Percentiles rank a stretch among this genome's conserved stretches.
Evolutionary conservation across 2,797 vertebrate genomes (phyloP).

Genomic region (Gambelia wislizenii): DNA sequence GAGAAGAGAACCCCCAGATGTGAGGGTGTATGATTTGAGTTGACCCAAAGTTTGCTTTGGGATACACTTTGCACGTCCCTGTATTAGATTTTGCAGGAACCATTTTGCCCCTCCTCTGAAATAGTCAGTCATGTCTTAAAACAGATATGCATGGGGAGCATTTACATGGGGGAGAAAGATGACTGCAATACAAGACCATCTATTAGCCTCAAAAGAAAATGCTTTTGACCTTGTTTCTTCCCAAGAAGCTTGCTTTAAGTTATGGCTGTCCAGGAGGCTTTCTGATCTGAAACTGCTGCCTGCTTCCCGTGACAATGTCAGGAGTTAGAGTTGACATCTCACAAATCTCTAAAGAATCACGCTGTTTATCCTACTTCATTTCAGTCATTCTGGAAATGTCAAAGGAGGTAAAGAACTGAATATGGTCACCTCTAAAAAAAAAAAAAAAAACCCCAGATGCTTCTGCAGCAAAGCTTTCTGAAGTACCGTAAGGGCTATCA

Average conservation of each 20-base stretch:
- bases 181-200: not conserved
- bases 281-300: not conserved
- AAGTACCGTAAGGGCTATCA: no score
- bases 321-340: not conserved
- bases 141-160: constrained; percentile 4
- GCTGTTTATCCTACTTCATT: not conserved
- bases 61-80: not conserved
- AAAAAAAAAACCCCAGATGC: not conserved
- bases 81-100: not conserved
- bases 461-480: not conserved
- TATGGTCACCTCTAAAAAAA: not conserved
- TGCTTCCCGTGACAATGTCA: not conserved
- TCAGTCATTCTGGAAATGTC: rapidly evolving
- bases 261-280: not conserved
- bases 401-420: rapidly evolving
- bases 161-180: not conserved
- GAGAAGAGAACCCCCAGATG: no score
- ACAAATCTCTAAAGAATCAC: not conserved
- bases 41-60: no score
- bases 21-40: no score
- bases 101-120: not conserved
- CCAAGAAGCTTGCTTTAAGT: not conserved
- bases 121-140: not conserved
- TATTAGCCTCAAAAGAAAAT: not conserved
- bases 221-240: not conserved